Percentiles rank a stretch among this genome's conserved stretches.
Evolutionary conservation across 2,888 invertebrate species (phyloP).

Genomic region (Caenorhabditis imperialis): DNA sequence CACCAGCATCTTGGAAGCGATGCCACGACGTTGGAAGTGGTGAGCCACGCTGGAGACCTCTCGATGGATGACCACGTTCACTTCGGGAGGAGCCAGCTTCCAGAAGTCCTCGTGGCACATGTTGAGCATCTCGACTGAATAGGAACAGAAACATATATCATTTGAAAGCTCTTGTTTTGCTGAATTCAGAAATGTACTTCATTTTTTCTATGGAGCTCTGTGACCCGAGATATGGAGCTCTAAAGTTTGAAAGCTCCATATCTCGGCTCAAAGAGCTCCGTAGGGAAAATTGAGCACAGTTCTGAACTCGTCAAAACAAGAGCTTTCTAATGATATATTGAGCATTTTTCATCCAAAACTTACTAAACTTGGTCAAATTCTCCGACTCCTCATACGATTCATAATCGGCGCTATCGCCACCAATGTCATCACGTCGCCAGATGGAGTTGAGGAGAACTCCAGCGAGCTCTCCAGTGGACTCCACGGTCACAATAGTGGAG

Average conservation of each 20-base stretch:
- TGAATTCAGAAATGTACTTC: too few species aligned
- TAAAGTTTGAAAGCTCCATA: too few species aligned
- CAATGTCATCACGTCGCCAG: slow-evolving; percentile 35
- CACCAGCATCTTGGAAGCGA: slow-evolving; percentile 38
- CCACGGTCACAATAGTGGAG: slow-evolving; percentile 35
- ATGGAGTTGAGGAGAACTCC: slow-evolving; percentile 36
- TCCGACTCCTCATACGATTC: slow-evolving; percentile 24
- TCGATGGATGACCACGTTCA: slow-evolving; percentile 35
- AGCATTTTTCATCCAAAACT: background rate
- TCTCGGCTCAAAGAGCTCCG: too few species aligned
- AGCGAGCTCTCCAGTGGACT: slow-evolving; percentile 27
- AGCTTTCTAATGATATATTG: background rate
- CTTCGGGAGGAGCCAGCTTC: slow-evolving; percentile 17
- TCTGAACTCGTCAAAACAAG: too few species aligned
- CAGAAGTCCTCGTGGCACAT: slow-evolving; percentile 45
- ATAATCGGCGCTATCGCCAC: slow-evolving; percentile 25
- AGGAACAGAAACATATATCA: background rate
- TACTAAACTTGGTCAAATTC: slow-evolving; percentile 26
- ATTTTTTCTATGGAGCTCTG: too few species aligned
- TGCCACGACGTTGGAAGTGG: slow-evolving; percentile 34
- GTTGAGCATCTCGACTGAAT: slow-evolving; percentile 43
- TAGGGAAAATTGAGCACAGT: too few species aligned
- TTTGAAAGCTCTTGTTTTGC: too few species aligned
- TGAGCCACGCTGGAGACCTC: slow-evolving; percentile 38
- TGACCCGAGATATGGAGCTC: too few species aligned